Conservation (phyloP, 2,888 invertebrate genomes). For the Himalopsyche japonica region DNA sequence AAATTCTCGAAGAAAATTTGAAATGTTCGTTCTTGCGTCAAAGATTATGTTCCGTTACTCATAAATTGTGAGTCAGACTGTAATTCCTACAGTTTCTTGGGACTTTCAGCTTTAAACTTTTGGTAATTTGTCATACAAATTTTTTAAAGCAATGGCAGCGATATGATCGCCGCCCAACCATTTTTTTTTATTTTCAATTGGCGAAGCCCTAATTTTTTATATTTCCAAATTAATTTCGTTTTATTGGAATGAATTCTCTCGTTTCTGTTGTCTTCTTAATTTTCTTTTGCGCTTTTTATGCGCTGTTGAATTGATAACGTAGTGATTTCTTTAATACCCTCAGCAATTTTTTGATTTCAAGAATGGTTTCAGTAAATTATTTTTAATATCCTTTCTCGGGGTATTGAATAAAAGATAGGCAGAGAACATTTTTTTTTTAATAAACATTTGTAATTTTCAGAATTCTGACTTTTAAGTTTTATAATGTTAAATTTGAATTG, state of each 20-base stretch:
- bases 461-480: too few relatives aligned
- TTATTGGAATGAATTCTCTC: not conserved
- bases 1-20: slow-evolving; percentile 25
- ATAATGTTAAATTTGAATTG: too few relatives aligned
- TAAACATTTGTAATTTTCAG: too few relatives aligned
- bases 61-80: slow-evolving; percentile 36
- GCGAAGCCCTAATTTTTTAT: not conserved
- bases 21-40: slow-evolving; percentile 34
- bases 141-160: slow-evolving; percentile 21
- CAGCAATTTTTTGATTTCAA: not conserved
- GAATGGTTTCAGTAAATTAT: not conserved
- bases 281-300: not conserved
- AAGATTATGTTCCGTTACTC: slow-evolving; percentile 38
- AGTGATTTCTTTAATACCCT: not conserved
- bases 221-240: slow-evolving; percentile 14
- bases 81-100: slow-evolving; percentile 31
- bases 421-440: too few relatives aligned
- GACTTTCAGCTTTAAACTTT: slow-evolving; percentile 32
- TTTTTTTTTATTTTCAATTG: not conserved
- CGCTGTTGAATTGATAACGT: not conserved
- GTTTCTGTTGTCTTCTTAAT: not conserved
- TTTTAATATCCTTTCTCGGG: too few relatives aligned
- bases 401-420: too few relatives aligned
- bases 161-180: slow-evolving; percentile 11
- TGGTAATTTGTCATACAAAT: slow-evolving; percentile 37